Evolutionary conservation across 2,113 vertebrate species (phyloP).

Genomic region (Apodemus speciosus): DNA sequence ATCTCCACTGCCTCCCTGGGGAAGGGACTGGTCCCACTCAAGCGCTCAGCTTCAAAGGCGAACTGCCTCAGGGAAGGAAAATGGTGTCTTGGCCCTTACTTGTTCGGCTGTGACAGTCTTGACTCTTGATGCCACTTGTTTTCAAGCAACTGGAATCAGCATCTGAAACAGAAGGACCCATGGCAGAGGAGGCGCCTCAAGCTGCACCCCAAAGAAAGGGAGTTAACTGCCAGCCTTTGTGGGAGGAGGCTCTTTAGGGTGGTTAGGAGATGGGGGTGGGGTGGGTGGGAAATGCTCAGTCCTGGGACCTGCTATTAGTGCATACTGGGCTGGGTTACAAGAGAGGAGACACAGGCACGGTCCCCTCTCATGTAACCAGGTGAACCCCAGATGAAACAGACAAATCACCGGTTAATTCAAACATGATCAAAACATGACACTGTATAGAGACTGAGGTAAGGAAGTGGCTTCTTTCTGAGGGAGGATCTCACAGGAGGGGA

Average conservation of each 20-base stretch:
- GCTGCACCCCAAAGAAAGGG: not conserved
- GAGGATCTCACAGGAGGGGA: no score
- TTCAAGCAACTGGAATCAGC: slow-evolving; percentile 68
- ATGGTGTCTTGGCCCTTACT: slow-evolving; percentile 60
- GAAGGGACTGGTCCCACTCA: not conserved
- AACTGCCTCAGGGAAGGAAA: not conserved
- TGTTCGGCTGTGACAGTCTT: slow-evolving; percentile 76
- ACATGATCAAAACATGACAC: not conserved
- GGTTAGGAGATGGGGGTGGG: not conserved
- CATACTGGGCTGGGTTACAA: not conserved
- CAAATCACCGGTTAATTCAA: rapidly evolving
- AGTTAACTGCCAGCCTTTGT: not conserved
- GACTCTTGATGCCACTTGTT: slow-evolving; percentile 66
- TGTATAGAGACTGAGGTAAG: not conserved
- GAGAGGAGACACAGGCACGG: not conserved
- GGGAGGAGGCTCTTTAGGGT: not conserved
- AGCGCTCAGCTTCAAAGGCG: not conserved
- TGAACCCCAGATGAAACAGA: not conserved
- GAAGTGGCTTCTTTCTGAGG: no score
- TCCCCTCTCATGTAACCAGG: not conserved
- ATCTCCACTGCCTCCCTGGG: not conserved
- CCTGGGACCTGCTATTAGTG: not conserved
- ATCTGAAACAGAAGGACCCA: slow-evolving; percentile 59
- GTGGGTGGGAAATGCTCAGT: not conserved
- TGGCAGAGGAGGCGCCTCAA: not conserved